These are phyloP conservation scores for Tenthredo amoena DNA, from an alignment of 2,888 invertebrate species.

Conservation along the genomic window DNA sequence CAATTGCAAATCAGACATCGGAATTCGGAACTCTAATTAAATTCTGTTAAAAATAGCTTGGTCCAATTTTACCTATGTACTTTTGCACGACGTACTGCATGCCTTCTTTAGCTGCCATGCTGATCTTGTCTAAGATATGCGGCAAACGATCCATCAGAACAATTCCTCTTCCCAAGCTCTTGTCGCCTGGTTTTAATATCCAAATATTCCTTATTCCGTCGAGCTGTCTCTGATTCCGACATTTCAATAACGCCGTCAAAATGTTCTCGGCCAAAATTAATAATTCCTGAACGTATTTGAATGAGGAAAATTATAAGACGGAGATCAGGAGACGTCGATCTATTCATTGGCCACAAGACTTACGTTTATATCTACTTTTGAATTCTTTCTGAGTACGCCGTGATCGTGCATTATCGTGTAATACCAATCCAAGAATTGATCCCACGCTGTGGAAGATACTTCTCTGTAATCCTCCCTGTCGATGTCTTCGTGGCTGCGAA, in stretches of 20 bases:
- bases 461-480: conserved; percentile 84
- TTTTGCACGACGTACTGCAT: conserved; percentile 79
- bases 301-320: neutral
- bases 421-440: conserved; percentile 86
- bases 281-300: conserved; percentile 33
- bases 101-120: conserved; percentile 28
- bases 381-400: conserved; percentile 58
- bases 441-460: conserved; percentile 81
- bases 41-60: neutral
- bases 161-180: conserved; percentile 81
- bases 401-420: conserved; percentile 83
- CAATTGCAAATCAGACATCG: neutral
- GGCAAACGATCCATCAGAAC: conserved; percentile 78
- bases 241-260: neutral
- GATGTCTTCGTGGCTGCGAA: conserved; percentile 82
- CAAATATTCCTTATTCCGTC: conserved; percentile 80
- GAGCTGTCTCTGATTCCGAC: conserved; percentile 24
- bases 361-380: conserved; percentile 32
- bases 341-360: neutral
- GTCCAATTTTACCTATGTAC: conserved; percentile 78
- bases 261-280: conserved; percentile 24
- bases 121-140: conserved; percentile 75
- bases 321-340: neutral
- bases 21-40: neutral
- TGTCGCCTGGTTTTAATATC: conserved; percentile 82